Base-by-base conservation (phyloP, 2,888 invertebrate species). In the Nomada hirtipes region DNA sequence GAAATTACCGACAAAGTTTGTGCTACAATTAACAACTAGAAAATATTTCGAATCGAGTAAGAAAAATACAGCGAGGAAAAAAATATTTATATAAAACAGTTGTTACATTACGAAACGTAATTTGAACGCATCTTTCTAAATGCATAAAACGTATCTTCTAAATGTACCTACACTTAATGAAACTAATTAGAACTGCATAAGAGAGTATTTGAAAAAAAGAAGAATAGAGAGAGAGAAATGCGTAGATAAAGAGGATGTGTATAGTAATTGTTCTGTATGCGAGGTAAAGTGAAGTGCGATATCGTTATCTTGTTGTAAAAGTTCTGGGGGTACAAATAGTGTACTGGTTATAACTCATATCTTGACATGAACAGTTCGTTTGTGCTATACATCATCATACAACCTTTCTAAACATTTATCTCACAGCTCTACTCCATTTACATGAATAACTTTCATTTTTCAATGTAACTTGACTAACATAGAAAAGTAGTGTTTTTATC, bases 401-500 rank as follows among this genome's bases (percentile, higher is more conserved):
- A 82, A 75, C 72, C 77, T 67, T 77, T 69, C 72, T 81, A 78
- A 83, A 83, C 77, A 80, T 80, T 72, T 72, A 83, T 70, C 80
- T 78, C 83, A 75, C 81, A 76, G 74, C 76, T 76, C 83, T 83
- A 81, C 75, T 52, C 78, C 77, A 71, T 82, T 78, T 84, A 83
- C 47, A 71, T 70, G 77, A 83, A 76, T 55, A 81, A 85, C 71
- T 79, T 82, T 82, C 81, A 78, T 69, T 63, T 76, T 53, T 59
- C 57, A 60, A 52, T 76, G 77, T 52, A 78, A 61, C 53, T 80
- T 44, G 55, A 52, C 78, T 85, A 85, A 85, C 83, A 84, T 78
- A 84, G 78, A 84, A 84, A 85, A 85, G 72, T 82, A 85, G 68
- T 84, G 65, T 74, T 75, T 36, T 77, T 79, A 79, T 80, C 80